Evolutionary conservation across 1,140 invertebrate genomes (phyloP), one percentile per base, ranked within the genome.

Genomic region (Conus betulinus): DNA sequence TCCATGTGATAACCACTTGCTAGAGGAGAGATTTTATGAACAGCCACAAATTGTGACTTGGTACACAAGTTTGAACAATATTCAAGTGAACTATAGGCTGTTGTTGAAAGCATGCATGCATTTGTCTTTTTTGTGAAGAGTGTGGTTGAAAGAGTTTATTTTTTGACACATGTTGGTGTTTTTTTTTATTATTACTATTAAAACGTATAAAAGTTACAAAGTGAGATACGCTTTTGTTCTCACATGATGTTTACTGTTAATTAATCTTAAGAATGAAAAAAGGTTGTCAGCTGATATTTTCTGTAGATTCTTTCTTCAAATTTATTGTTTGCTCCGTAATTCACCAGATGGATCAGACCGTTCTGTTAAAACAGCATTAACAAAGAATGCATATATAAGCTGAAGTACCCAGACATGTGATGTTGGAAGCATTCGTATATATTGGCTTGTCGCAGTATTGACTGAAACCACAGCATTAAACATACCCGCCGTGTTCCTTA

Each of bases 121-220:
- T 55, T 78, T 89, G 84, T 53, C 84, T 57, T 85, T 85, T 87
- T 89, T 89, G 81, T 89, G 27, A 87, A 87, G 82, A 63, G 51
- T 84, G 76, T 51, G 84, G 78, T 78, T 81, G 85, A 89, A 53
- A 87, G 84, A 89, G 76, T 87, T 89, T 89, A 87, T 87, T 89
- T 89, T 89, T 89, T 89, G 89, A 89, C 87, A 89, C 82, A 85
- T 89, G 89, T 87, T 89, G 86, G 78, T 78, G 86, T 74, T 83
- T 85, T 87, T 87, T 89, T 89, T 87, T 89, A 81, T 84, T 81
- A 85, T 84, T 89, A 85, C 85, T 89, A 87, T 86, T 76, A 76
- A 76, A n/a, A 79, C 79, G 85, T 87, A 23, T 71, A n/a, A 71
- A 8, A 60, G 57, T 87, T 87, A 79, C 57, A 57, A 27, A 87